Evolutionary conservation across 1,140 invertebrate genomes (phyloP).

Genomic region (Hormaphis cornu): DNA sequence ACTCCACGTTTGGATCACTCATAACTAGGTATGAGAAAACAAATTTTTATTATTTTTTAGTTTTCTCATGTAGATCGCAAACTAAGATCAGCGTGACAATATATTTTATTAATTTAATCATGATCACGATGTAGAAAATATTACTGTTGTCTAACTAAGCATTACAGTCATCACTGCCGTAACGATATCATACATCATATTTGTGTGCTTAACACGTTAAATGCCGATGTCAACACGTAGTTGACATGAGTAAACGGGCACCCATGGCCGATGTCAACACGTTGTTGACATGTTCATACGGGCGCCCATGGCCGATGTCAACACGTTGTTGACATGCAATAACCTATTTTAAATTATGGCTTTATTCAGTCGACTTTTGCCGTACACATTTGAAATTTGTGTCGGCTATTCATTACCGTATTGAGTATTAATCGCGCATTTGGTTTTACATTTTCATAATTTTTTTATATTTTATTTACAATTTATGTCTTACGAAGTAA

Average conservation of each 20-base stretch:
- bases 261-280: neutral
- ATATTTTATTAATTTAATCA: too few species aligned
- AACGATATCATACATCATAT: too few species aligned
- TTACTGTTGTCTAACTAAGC: too few species aligned
- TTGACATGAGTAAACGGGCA: slow-evolving; percentile 1
- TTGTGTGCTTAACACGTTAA: neutral
- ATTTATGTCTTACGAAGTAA: neutral
- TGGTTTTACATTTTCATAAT: neutral
- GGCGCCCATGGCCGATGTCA: neutral
- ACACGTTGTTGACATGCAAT: neutral
- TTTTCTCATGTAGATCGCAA: too few species aligned
- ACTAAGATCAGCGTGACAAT: too few species aligned
- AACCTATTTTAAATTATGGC: neutral
- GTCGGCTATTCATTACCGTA: neutral
- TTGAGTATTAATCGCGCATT: neutral
- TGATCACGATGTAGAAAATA: too few species aligned
- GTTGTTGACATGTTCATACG: neutral
- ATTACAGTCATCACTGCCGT: too few species aligned
- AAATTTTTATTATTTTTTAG: too few species aligned
- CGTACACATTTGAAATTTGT: neutral
- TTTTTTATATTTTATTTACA: neutral
- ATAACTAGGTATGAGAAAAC: too few species aligned
- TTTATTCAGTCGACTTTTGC: neutral
- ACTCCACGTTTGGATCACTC: too few species aligned
- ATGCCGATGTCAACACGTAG: neutral